Evolutionary conservation across 1,140 invertebrate species (phyloP), one percentile per base, ranked within the genome.

Genomic region (Philopotamus ludificatus): DNA sequence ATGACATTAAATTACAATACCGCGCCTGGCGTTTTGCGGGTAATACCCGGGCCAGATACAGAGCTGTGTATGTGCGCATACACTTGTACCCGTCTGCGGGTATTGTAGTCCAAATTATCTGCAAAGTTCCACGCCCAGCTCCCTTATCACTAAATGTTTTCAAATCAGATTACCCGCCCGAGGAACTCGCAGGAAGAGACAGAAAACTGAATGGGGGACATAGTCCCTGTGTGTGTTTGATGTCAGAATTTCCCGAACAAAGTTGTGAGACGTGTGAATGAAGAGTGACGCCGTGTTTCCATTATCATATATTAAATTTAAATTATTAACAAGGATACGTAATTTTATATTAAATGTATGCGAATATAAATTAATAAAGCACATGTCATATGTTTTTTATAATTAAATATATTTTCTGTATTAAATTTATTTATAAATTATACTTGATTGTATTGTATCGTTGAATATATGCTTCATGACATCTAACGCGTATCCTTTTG

Each of bases 1-100:
- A 54, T 57, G 65, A 67, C 59, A 58, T 44, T 67, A 67, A 63
- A 67, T 62, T 67, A 67, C 65, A 57, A 61, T 49, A 63, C 65
- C 65, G 60, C 58, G 63, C 57, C n/a, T 54, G 50, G 65, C 42
- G 50, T 50, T n/a, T 65, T 39, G 57, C 44, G 23, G 59, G 42
- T 34, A 23, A 20, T 25, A 21, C 9, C 20, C 49, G 49, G 15
- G 16, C n/a, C 28, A 34, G n/a, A 34, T 34, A 7, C 28, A 12
- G 28, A 4, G 4, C 28, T 34, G n/a, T n/a, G n/a, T n/a, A n/a
- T n/a, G n/a, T 34, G 28, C 28, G 28, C 28, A 34, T 12, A 34
- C 28, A 7, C 28, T n/a, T 34, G 28, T 34, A 7, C 4, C 28
- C 28, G 28, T 34, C 28, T 12, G 28, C 12, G 28, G 28, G 28